Base-by-base conservation (phyloP, 1,140 invertebrate genomes). In the Harpegnathos saltator region DNA sequence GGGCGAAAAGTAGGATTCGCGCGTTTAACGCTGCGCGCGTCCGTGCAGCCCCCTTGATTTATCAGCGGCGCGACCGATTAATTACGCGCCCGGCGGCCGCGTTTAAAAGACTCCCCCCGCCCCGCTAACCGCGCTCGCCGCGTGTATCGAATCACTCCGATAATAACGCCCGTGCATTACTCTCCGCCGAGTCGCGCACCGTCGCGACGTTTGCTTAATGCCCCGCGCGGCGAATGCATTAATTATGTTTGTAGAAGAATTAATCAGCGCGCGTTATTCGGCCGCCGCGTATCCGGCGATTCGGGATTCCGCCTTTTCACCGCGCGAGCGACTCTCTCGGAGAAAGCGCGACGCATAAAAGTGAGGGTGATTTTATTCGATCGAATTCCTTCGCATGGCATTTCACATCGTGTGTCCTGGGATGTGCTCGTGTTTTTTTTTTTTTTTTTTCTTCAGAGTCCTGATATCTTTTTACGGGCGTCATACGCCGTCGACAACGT, bases 191-290 rank as follows among this genome's bases (percentile, higher is more conserved):
- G 29, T 50, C 58, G 44, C 24, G 56, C 54, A 73, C n/a, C 54
- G 71, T 19, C 22, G 69, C 15, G 44, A 29, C 72, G 59, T 77
- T 77, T 38, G 74, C 74, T 77, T 66, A 77, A 77, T 77, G 48
- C 61, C 19, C 4, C 29, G 29, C 19, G 29, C 14, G n/a, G 44
- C n/a, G 24, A 52, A 75, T 52, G 19, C 48, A 66, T 77, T 77
- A 56, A 52, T 66, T 66, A 77, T 66, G 11, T 66, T 77, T 77
- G 26, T 38, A 52, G 66, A 77, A 44, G 74, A 56, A 77, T 77
- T 54, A 77, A 77, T 77, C 74, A 77, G 22, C 11, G 2, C 26
- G 22, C 22, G 29, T 38, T 9, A 26, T 24, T n/a, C n/a, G n/a
- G n/a, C n/a, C n/a, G n/a, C n/a, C n/a, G 62, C 12, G 59, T 7